A percentile compares a stretch with the other conserved stretches of the same genome.
Conservation (phyloP, 1,140 invertebrate genomes). For the Oreohelix idahoensis region DNA sequence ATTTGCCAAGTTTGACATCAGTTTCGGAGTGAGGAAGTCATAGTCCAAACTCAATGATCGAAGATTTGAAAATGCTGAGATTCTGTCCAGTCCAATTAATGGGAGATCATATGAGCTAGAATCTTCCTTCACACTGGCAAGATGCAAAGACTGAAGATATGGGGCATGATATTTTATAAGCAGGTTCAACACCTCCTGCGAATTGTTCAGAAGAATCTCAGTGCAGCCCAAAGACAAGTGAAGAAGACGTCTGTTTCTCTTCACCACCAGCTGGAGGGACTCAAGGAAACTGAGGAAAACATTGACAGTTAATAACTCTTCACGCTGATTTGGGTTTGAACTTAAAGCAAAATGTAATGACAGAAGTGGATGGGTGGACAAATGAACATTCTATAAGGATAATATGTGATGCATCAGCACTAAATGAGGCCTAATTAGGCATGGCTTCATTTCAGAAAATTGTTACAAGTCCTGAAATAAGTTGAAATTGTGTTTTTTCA, state of each 20-base stretch:
- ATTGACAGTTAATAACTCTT: constrained; percentile 1
- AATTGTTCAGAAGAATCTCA: constrained; percentile 76
- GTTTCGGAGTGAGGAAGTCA: constrained; percentile 80
- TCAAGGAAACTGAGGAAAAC: constrained; percentile 66
- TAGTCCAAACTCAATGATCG: constrained; percentile 83
- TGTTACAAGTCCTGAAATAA: no score
- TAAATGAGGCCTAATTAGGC: no score
- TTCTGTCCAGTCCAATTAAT: constrained; percentile 76
- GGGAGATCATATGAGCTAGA: constrained; percentile 80
- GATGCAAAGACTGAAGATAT: constrained; percentile 75
- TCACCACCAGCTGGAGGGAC: constrained; percentile 68
- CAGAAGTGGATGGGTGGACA: no score
- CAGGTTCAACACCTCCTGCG: constrained; percentile 73
- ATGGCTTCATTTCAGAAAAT: no score
- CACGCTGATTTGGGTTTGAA: no score
- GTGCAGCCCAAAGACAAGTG: constrained; percentile 77
- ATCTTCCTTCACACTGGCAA: constrained; percentile 84
- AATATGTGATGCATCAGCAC: no score
- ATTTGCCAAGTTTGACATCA: constrained; percentile 73
- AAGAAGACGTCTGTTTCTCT: constrained; percentile 71
- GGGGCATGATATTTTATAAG: constrained; percentile 74
- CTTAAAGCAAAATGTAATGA: no score
- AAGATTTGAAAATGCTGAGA: constrained; percentile 72
- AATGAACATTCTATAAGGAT: no score
- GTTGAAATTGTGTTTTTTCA: no score